phyloP scores from a whole-genome alignment of 2,797 vertebrate species.

The Smutsia gigantea region DNA sequence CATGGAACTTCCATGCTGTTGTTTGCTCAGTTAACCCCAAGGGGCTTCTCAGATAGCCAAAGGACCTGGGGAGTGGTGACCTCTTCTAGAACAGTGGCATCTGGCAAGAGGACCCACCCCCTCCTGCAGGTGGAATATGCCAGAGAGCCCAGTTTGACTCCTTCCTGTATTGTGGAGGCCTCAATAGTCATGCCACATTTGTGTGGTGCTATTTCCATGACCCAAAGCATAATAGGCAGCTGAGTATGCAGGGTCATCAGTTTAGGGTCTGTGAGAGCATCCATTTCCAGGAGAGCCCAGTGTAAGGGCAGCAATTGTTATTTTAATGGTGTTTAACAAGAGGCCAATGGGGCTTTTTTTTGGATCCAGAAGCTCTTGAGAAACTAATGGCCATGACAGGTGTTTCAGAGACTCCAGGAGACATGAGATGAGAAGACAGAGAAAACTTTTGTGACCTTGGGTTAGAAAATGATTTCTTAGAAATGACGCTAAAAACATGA shows the following conservation, averaged over 20 bases:
- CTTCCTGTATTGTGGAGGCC: neutral
- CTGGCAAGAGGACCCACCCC: neutral
- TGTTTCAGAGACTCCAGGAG: neutral
- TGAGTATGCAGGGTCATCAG: neutral
- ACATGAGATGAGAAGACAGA: neutral
- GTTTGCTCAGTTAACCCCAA: neutral
- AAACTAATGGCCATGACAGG: neutral
- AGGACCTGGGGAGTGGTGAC: neutral
- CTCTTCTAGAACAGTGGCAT: neutral
- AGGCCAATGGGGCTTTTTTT: neutral
- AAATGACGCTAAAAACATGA: neutral
- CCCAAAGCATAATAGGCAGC: neutral
- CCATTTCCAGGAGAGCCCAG: neutral
- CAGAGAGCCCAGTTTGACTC: neutral
- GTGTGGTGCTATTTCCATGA: neutral
- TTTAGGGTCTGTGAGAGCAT: neutral
- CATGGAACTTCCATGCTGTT: rapidly evolving
- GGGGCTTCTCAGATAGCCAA: neutral
- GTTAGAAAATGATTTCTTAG: neutral
- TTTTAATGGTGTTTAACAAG: neutral
- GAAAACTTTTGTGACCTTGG: neutral
- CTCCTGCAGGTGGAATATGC: neutral
- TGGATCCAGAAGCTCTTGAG: neutral
- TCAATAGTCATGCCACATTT: neutral
- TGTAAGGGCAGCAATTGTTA: neutral